Conservation (phyloP, 2,113 vertebrate species). For the Sinocyclocheilus rhinocerous region DNA sequence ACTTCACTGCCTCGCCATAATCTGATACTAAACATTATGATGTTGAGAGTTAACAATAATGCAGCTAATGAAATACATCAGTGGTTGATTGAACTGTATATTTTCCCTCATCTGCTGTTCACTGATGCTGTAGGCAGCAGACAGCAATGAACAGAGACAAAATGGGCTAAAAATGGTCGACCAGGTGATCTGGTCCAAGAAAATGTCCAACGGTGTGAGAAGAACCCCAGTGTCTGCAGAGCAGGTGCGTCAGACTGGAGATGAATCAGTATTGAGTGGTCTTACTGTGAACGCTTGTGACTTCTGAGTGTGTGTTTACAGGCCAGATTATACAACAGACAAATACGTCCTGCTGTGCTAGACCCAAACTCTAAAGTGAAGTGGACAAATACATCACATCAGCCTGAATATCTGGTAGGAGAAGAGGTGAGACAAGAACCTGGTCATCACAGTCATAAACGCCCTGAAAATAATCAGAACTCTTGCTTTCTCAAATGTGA, state of each 20-base stretch:
- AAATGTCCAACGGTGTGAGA: conserved; percentile 96
- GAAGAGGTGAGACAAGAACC: conserved; percentile 86
- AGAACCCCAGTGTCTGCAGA: conserved; percentile 93
- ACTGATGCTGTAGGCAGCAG: conserved; percentile 80
- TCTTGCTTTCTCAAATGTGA: background rate
- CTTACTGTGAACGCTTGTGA: background rate
- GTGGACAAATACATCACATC: conserved; percentile 91
- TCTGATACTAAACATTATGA: too few species aligned
- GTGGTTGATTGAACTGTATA: background rate
- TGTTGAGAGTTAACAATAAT: too few species aligned
- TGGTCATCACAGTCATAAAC: background rate
- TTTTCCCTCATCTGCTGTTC: background rate
- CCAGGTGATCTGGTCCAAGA: conserved; percentile 99
- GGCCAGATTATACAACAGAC: conserved; percentile 93
- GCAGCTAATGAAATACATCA: background rate
- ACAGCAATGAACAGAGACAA: conserved; percentile 95
- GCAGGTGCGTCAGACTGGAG: conserved; percentile 77
- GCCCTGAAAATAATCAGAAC: background rate
- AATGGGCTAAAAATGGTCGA: conserved; percentile 99
- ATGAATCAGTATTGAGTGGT: background rate
- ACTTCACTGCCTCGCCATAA: too few species aligned
- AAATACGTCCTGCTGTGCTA: conserved; percentile 90
- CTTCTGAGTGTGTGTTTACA: conserved; percentile 60
- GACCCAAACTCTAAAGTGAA: conserved; percentile 90
- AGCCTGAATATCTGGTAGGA: conserved; percentile 90